Evolutionary conservation across 2,888 invertebrate species (phyloP).

Genomic region (Campoletis raptor): DNA sequence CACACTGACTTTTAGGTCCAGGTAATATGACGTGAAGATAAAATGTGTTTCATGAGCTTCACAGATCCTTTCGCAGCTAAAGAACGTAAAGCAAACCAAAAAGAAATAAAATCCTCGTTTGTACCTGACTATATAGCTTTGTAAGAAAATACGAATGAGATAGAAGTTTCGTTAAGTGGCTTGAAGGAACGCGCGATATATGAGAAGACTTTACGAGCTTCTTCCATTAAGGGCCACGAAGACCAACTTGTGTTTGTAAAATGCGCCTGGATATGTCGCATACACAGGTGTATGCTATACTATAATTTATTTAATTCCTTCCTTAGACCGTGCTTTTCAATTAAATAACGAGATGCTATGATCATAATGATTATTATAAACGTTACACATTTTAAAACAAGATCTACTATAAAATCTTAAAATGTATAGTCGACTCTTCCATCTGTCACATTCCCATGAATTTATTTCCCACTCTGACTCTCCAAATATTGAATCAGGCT

Average conservation of each 20-base stretch:
- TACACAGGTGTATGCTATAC: conserved; percentile 7
- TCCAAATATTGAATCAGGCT: background rate
- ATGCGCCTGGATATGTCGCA: conserved; percentile 33
- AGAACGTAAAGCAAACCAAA: conserved; percentile 17
- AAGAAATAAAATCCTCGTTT: background rate
- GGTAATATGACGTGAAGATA: conserved; percentile 44
- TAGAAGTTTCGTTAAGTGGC: conserved; percentile 48
- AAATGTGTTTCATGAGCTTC: conserved; percentile 16
- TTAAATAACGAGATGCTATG: conserved; percentile 17
- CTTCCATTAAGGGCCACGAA: conserved; percentile 56
- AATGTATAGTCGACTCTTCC: background rate
- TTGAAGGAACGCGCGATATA: conserved; percentile 24
- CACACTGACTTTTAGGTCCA: conserved; percentile 46
- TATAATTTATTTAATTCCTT: conserved; percentile 28
- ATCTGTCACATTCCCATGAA: background rate
- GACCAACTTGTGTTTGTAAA: conserved; percentile 32
- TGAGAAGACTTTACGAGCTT: conserved; percentile 62
- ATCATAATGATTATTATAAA: conserved; percentile 32
- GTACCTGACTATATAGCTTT: background rate
- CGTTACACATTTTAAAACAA: background rate
- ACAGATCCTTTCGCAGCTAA: background rate
- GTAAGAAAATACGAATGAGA: conserved; percentile 21
- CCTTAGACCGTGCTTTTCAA: conserved; percentile 11
- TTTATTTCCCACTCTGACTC: background rate
- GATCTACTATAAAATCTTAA: background rate